These are phyloP conservation scores for Blastobasis adustella DNA, from an alignment of 2,888 invertebrate genomes.

Conservation along the genomic window DNA sequence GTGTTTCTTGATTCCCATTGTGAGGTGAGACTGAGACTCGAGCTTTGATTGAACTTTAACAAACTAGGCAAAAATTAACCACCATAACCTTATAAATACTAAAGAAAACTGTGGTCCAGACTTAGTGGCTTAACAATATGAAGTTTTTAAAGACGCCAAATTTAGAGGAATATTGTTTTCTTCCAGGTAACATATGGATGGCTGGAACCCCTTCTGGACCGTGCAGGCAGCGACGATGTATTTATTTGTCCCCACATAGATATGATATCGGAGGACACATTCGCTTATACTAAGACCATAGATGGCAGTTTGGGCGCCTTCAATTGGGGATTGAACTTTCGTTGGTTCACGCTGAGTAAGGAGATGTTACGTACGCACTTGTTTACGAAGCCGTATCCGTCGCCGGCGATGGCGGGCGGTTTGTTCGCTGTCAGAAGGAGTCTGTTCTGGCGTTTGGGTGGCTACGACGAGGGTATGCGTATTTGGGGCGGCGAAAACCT, in stretches of 20 bases:
- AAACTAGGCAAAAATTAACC: too few relatives aligned
- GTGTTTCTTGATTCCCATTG: slow-evolving; percentile 96
- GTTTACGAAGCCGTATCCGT: slow-evolving; percentile 81
- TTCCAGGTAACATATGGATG: slow-evolving; percentile 76
- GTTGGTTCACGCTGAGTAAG: slow-evolving; percentile 86
- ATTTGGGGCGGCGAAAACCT: slow-evolving; percentile 99
- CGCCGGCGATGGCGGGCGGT: slow-evolving; percentile 96
- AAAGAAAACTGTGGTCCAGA: too few relatives aligned
- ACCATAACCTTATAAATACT: too few relatives aligned
- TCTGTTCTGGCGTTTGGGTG: slow-evolving; percentile 91
- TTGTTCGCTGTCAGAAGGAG: slow-evolving; percentile 91
- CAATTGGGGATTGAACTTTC: slow-evolving; percentile 96
- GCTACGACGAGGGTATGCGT: slow-evolving; percentile 82
- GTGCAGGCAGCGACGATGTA: slow-evolving; percentile 67
- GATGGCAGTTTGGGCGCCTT: slow-evolving; percentile 99
- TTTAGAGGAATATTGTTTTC: too few relatives aligned
- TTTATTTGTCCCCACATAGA: slow-evolving; percentile 69
- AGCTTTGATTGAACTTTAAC: too few relatives aligned
- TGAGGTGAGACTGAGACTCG: slow-evolving; percentile 79
- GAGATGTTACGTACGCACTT: slow-evolving; percentile 77
- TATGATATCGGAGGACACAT: slow-evolving; percentile 94
- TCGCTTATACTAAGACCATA: slow-evolving; percentile 95
- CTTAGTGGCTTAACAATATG: too few relatives aligned
- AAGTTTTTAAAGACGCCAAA: too few relatives aligned
- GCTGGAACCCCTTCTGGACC: slow-evolving; percentile 73